A percentile compares a stretch with the other conserved stretches of the same genome.
phyloP scores from a whole-genome alignment of 1,140 invertebrate genomes.

The Ceratosolen solmsi region DNA sequence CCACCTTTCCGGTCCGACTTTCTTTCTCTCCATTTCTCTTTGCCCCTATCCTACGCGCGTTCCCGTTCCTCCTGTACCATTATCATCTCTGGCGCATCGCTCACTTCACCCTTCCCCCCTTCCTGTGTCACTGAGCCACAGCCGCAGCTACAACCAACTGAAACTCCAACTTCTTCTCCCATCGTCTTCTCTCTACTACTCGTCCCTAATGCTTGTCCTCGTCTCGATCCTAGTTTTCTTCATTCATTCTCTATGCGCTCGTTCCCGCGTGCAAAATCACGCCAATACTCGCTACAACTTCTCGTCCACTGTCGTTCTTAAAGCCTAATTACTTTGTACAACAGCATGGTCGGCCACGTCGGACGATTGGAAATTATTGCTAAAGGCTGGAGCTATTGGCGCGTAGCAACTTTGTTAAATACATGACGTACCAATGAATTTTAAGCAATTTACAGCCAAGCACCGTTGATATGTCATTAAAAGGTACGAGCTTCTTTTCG shows the following conservation, averaged over 20 bases:
- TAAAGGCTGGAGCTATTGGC: background rate
- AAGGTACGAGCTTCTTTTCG: background rate
- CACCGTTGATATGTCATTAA: background rate
- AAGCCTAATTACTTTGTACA: conserved; percentile 34
- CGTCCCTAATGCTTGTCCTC: background rate
- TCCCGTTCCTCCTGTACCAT: conserved; percentile 36
- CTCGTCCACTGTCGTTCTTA: conserved; percentile 3
- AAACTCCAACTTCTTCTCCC: background rate
- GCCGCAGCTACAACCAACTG: no score
- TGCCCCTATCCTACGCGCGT: conserved; percentile 49
- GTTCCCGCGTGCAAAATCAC: conserved; percentile 25
- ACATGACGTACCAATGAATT: background rate
- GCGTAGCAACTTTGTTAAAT: background rate
- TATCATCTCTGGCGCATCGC: background rate
- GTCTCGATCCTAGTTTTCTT: background rate
- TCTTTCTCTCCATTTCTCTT: conserved; percentile 50
- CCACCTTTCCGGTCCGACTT: conserved; percentile 47
- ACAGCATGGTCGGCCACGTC: background rate
- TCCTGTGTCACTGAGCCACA: background rate
- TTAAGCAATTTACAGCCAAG: background rate
- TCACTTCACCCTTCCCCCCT: background rate
- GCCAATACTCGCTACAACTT: conserved; percentile 34
- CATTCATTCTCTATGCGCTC: conserved; percentile 11
- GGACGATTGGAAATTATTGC: background rate
- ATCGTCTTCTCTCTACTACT: background rate